phyloP scores from a whole-genome alignment of 2,797 vertebrate genomes.

The Leptodactylus fallax region DNA sequence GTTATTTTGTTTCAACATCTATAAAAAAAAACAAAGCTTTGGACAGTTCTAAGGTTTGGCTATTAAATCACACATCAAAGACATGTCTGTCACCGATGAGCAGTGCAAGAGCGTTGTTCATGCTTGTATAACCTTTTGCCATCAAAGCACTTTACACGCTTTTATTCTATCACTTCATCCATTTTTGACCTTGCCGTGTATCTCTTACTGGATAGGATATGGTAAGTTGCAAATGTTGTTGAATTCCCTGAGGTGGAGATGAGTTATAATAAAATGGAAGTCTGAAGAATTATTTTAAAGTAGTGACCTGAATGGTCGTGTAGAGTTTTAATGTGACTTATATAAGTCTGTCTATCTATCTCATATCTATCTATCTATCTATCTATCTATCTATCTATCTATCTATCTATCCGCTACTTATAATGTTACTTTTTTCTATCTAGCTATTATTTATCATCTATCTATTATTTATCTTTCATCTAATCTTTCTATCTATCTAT shows the following conservation, averaged over 20 bases:
- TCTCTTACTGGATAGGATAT: slow-evolving; percentile 65
- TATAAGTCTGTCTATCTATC: neutral
- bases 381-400: slow-evolving; percentile 16
- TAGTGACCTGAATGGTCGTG: slow-evolving; percentile 62
- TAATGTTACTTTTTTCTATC: no score
- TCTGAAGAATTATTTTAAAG: slow-evolving; percentile 64
- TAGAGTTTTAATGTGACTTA: slow-evolving; percentile 48
- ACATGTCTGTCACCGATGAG: slow-evolving; percentile 64
- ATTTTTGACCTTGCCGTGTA: slow-evolving; percentile 71
- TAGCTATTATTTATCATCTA: neutral
- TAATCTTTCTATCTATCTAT: neutral
- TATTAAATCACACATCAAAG: slow-evolving; percentile 70
- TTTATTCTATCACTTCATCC: slow-evolving; percentile 74
- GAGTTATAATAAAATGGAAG: slow-evolving; percentile 67
- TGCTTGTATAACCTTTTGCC: slow-evolving; percentile 71
- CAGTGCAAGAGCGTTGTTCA: slow-evolving; percentile 66
- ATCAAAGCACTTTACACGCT: slow-evolving; percentile 72
- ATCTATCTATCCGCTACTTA: slow-evolving; percentile 14
- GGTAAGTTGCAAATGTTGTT: slow-evolving; percentile 69
- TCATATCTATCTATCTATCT: slow-evolving; percentile 13
- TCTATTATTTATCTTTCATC: neutral
- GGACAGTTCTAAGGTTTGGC: slow-evolving; percentile 62
- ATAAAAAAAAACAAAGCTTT: slow-evolving; percentile 21
- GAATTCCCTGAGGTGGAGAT: slow-evolving; percentile 67
- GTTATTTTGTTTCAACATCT: slow-evolving; percentile 8